These are phyloP conservation scores for Myocastor coypus DNA, from an alignment of 2,113 vertebrate genomes.

Conservation along the genomic window DNA sequence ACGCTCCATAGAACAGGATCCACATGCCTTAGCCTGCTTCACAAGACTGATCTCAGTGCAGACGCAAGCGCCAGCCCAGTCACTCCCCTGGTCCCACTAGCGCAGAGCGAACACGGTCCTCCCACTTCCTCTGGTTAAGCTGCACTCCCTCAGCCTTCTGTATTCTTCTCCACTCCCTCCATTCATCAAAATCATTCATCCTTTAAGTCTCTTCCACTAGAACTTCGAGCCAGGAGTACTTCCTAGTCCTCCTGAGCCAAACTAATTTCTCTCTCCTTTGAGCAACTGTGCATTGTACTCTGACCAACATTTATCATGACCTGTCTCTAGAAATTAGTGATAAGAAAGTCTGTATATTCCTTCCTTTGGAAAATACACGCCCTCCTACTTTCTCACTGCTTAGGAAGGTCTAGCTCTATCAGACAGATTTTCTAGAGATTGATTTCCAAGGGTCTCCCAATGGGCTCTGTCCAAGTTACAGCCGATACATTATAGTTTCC, in stretches of 20 bases:
- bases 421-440: neutral
- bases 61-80: too few species aligned
- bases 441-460: neutral
- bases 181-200: slow-evolving; percentile 24
- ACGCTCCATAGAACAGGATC: neutral
- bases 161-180: neutral
- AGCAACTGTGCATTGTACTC: neutral
- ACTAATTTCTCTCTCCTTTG: slow-evolving; percentile 38
- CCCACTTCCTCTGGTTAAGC: neutral
- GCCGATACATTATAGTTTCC: neutral
- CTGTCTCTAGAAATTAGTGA: slow-evolving; percentile 42
- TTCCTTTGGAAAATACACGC: neutral
- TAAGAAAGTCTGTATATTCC: neutral
- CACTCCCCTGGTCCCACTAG: too few species aligned
- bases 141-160: neutral
- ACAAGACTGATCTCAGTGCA: neutral
- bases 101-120: neutral
- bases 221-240: neutral
- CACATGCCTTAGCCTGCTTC: neutral
- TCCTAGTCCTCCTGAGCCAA: neutral
- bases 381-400: neutral
- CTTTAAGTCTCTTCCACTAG: slow-evolving; percentile 15
- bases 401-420: neutral
- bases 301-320: neutral
- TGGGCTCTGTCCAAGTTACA: neutral